Evolutionary conservation across 2,888 invertebrate genomes (phyloP), one percentile per base, ranked within the genome.

Genomic region (Habrosyne pyritoides): DNA sequence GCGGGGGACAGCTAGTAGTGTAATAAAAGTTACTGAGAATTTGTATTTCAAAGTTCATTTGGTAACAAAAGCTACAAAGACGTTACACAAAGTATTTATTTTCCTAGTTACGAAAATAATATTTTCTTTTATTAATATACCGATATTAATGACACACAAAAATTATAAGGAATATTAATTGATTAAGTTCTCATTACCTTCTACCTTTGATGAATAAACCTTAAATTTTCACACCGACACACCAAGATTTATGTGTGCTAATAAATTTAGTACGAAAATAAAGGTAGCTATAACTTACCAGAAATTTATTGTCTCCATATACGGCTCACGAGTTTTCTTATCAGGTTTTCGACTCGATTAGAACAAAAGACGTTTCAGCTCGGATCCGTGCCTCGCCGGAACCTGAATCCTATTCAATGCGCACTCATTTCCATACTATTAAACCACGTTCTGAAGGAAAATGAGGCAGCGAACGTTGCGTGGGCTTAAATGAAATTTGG

Each of bases 261-360:
- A 50, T 50, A 50, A 50, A 50, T 50, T 50, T 50, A 21, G 28
- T 24, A 26, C 26, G 51, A 33, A 53, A 47, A 53, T 47, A 53
- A 53, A 56, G 47, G 48, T 52, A 48, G 22, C 10, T 46, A 24
- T 49, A 18, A 52, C 21, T 30, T 28, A 30, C 21, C 42, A 18
- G 36, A 48, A 56, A 61, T 61, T 59, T 60, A 58, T 60, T 46
- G 53, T 48, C 47, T 49, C 50, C 54, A 47, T 53, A 60, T 55
- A 58, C 53, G 22, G 42, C 21, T 28, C 18, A 26, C 42, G 53
- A 56, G 56, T 74, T 71, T 70, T 63, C 77, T 79, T 83, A 83
- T 86, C 80, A 69, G 66, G 71, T 78, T 77, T 79, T 81, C 75
- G 61, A 74, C 79, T 81, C 79, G 81, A 83, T 85, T 83, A 79